phyloP scores from a whole-genome alignment of 1,140 invertebrate genomes.

The Campodea augens region DNA sequence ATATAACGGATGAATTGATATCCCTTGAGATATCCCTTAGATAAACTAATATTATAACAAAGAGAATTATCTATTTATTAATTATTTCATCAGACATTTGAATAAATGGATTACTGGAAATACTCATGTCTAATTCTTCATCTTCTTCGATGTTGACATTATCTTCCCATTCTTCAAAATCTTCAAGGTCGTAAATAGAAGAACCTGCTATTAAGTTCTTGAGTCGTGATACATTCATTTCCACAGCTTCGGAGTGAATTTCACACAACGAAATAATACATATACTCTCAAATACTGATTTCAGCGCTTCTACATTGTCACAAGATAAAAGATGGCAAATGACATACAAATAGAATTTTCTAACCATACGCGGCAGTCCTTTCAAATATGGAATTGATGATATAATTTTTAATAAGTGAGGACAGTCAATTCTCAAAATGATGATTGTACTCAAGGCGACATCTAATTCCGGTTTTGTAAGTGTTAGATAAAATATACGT shows the following conservation, averaged over 20 bases:
- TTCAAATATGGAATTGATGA: background rate
- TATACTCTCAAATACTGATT: background rate
- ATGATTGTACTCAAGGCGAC: background rate
- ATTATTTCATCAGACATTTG: background rate
- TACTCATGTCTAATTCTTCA: too few species aligned
- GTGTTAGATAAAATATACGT: background rate
- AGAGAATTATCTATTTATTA: too few species aligned
- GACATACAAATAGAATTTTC: background rate
- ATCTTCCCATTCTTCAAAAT: background rate
- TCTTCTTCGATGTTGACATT: background rate
- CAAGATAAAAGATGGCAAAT: background rate
- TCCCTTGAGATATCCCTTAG: too few species aligned
- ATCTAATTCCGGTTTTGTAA: background rate
- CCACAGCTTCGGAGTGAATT: background rate
- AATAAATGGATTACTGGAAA: background rate
- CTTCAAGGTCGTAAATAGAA: background rate
- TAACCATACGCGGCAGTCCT: background rate
- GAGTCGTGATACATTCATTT: background rate
- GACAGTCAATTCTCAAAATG: background rate
- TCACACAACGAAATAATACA: background rate
- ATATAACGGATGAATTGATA: too few species aligned
- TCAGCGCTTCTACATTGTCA: background rate
- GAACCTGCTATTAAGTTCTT: background rate
- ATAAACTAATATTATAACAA: too few species aligned
- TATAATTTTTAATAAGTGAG: background rate